Percentiles rank a stretch among this genome's conserved stretches.
Evolutionary conservation across 2,113 vertebrate species (phyloP).

Genomic region (Hemiscyllium ocellatum): DNA sequence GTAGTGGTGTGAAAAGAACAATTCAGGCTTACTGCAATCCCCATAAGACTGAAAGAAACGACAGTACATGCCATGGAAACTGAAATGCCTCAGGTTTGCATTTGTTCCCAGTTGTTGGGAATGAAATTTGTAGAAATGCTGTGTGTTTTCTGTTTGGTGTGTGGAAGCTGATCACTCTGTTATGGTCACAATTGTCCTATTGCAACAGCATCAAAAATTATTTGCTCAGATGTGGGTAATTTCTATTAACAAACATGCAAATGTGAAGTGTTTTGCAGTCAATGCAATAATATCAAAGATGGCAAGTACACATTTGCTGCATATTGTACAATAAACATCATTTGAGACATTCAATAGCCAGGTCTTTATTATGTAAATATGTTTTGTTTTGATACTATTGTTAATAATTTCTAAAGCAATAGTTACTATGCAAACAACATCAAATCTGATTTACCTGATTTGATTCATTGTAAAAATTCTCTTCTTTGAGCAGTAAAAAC

Average conservation of each 20-base stretch:
- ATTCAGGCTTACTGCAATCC: neutral
- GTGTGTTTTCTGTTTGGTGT: neutral
- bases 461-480: neutral
- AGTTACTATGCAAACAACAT: neutral
- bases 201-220: neutral
- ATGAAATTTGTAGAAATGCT: neutral
- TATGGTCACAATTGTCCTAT: neutral
- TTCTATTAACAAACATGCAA: neutral
- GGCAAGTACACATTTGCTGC: neutral
- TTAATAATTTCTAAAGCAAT: constrained; percentile 18
- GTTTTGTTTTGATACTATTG: neutral
- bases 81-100: neutral
- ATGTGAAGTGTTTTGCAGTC: neutral
- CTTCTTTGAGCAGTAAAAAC: neutral
- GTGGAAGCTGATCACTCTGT: neutral
- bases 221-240: neutral
- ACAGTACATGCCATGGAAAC: neutral
- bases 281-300: neutral
- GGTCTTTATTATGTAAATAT: neutral
- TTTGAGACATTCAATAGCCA: neutral
- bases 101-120: neutral
- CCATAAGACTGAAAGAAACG: neutral
- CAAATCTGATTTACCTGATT: neutral
- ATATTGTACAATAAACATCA: neutral
- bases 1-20: neutral